These are phyloP conservation scores for Sialis lutaria DNA, from an alignment of 2,888 invertebrate species.

Conservation along the genomic window DNA sequence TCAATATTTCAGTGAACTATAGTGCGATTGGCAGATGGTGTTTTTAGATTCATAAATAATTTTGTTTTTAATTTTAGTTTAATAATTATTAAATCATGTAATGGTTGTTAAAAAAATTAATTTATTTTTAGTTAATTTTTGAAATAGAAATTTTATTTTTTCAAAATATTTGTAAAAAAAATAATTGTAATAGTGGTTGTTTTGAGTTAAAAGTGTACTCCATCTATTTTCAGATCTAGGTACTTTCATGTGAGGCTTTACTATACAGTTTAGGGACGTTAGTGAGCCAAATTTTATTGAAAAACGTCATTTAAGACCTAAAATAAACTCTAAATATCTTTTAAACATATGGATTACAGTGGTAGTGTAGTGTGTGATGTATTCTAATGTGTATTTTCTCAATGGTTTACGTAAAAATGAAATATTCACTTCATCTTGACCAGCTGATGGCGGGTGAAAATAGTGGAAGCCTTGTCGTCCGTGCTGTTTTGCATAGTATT, in stretches of 20 bases:
- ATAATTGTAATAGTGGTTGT: slow-evolving; percentile 18
- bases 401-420: slow-evolving; percentile 36
- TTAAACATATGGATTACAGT: slow-evolving; percentile 26
- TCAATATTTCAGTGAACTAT: slow-evolving; percentile 6
- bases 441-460: slow-evolving; percentile 31
- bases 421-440: slow-evolving; percentile 27
- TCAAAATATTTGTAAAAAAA: slow-evolving; percentile 1
- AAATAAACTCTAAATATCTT: slow-evolving; percentile 31
- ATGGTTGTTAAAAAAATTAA: not conserved
- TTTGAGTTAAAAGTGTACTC: slow-evolving; percentile 39
- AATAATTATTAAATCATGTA: not conserved
- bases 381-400: slow-evolving; percentile 29
- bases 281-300: slow-evolving; percentile 44
- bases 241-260: slow-evolving; percentile 42
- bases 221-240: slow-evolving; percentile 56
- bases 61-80: not conserved
- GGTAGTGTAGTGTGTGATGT: slow-evolving; percentile 32
- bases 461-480: slow-evolving; percentile 18
- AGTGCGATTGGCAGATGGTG: not conserved
- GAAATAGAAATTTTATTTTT: not conserved
- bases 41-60: no score
- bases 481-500: not conserved
- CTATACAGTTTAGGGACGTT: slow-evolving; percentile 37
- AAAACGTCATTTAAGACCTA: slow-evolving; percentile 24
- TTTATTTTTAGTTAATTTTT: not conserved